phyloP scores from a whole-genome alignment of 2,113 vertebrate genomes.

The Protobothrops flavoviridis region DNA sequence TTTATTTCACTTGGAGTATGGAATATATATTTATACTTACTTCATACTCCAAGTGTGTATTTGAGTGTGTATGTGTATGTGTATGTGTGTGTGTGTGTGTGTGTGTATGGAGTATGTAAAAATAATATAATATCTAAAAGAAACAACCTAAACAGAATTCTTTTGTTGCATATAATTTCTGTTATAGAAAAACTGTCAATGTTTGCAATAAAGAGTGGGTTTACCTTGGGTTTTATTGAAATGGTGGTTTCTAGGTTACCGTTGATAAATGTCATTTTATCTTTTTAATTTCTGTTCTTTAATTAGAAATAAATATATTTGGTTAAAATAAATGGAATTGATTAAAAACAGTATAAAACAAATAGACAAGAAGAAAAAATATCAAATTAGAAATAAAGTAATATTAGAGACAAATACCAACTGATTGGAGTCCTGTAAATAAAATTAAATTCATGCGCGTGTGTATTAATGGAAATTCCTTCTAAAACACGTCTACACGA shows the following conservation, averaged over 20 bases:
- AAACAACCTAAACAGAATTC: not conserved
- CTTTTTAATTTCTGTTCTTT: not conserved
- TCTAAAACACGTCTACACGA: not conserved
- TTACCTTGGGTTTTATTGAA: not conserved
- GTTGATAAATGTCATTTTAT: not conserved
- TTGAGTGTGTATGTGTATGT: not conserved
- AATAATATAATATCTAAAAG: not conserved
- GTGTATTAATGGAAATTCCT: not conserved
- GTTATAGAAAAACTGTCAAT: not conserved
- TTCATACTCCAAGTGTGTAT: not conserved
- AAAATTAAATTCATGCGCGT: not conserved
- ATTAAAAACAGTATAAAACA: not conserved
- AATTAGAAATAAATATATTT: not conserved
- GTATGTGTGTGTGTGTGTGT: not conserved
- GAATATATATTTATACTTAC: not conserved
- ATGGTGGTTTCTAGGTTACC: not conserved
- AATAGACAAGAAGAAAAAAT: not conserved
- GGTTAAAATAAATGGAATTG: not conserved
- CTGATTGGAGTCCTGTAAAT: not conserved
- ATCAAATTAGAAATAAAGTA: not conserved
- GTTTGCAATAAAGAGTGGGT: not conserved
- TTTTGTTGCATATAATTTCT: not conserved
- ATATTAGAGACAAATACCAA: not conserved
- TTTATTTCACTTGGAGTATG: not conserved
- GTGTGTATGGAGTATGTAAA: not conserved